Conservation (phyloP, 2,888 invertebrate genomes). For the Sturmia bella region DNA sequence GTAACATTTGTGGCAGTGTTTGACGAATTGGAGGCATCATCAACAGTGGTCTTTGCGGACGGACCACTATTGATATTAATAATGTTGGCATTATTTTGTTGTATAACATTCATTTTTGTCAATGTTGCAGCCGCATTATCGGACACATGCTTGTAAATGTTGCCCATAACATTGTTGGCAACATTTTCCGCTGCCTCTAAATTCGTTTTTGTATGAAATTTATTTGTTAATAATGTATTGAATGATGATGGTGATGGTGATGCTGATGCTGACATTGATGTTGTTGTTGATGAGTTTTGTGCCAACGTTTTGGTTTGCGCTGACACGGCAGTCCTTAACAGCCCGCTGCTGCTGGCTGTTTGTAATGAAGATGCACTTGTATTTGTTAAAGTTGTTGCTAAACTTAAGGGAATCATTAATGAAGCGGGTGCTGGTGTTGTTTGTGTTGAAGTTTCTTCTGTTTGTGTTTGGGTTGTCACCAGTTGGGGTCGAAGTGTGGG, state of each 20-base stretch:
- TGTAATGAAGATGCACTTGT: slow-evolving; percentile 68
- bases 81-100: not conserved
- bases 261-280: slow-evolving; percentile 1
- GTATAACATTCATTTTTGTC: slow-evolving; percentile 53
- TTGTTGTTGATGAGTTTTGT: slow-evolving; percentile 66
- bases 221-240: slow-evolving; percentile 37
- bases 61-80: not conserved
- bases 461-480: slow-evolving; percentile 80
- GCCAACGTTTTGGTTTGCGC: slow-evolving; percentile 48
- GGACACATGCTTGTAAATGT: slow-evolving; percentile 34
- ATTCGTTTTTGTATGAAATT: slow-evolving; percentile 23
- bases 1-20: slow-evolving; percentile 80
- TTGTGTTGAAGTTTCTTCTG: slow-evolving; percentile 75
- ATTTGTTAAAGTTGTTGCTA: slow-evolving; percentile 55
- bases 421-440: slow-evolving; percentile 24
- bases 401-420: slow-evolving; percentile 41
- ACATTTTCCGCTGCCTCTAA: not conserved
- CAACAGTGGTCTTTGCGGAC: not conserved
- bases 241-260: slow-evolving; percentile 57
- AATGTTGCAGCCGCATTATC: slow-evolving; percentile 16
- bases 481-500: slow-evolving; percentile 73
- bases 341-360: slow-evolving; percentile 54
- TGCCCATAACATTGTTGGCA: slow-evolving; percentile 24
- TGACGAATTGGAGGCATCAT: slow-evolving; percentile 13
- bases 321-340: slow-evolving; percentile 69